A percentile compares a stretch with the other conserved stretches of the same genome.
These are phyloP conservation scores for Microcebus griseorufus DNA, from an alignment of 2,113 vertebrate genomes.

Conservation along the genomic window DNA sequence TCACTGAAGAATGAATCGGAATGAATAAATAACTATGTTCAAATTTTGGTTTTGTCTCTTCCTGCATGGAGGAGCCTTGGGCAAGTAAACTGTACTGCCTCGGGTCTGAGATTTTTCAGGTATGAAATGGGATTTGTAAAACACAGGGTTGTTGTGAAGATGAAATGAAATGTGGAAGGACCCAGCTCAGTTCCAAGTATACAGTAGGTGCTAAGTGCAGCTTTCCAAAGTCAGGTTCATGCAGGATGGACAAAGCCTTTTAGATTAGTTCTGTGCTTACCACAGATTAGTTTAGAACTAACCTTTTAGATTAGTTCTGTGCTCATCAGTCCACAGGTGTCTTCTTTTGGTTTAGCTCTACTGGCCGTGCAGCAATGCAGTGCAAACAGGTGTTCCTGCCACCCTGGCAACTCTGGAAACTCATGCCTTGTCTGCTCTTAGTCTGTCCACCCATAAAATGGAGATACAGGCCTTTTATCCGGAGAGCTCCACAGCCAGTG, in stretches of 20 bases:
- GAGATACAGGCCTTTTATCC: neutral
- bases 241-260: neutral
- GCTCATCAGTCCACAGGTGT: fast-evolving
- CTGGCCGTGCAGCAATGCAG: neutral
- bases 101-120: neutral
- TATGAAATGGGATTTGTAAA: neutral
- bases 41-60: neutral
- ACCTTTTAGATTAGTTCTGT: neutral
- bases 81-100: neutral
- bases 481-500: neutral
- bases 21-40: neutral
- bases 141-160: neutral
- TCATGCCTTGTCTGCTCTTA: neutral
- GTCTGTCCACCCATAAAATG: neutral
- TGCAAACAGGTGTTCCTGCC: neutral
- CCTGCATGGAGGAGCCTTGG: neutral
- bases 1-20: neutral
- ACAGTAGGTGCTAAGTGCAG: neutral
- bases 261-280: no score
- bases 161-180: neutral
- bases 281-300: no score
- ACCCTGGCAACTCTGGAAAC: neutral
- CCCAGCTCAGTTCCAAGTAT: neutral
- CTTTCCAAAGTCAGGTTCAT: neutral
- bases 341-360: neutral